Evolutionary conservation across 1,140 invertebrate genomes (phyloP).

Genomic region (Teleopsis dalmanni): DNA sequence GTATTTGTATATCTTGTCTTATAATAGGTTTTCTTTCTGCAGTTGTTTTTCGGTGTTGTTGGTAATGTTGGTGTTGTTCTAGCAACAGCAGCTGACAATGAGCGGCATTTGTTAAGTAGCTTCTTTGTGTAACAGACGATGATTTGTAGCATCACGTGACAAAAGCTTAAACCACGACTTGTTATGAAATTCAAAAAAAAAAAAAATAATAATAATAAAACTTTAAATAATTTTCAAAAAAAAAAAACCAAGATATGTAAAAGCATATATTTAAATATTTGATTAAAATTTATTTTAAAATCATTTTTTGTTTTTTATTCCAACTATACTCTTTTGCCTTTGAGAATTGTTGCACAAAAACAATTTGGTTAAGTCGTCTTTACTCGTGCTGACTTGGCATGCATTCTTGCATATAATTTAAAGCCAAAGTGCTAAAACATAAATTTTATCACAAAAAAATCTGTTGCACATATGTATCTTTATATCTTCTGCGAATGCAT

Average conservation of each 20-base stretch:
- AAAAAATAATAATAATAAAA: neutral
- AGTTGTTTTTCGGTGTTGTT: constrained; percentile 4
- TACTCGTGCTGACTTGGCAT: no score
- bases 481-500: no score
- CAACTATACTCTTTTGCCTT: no score
- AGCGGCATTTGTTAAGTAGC: constrained; percentile 7
- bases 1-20: neutral
- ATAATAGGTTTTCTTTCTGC: neutral
- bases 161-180: constrained; percentile 42
- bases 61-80: constrained; percentile 1
- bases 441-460: no score
- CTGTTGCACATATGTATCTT: no score
- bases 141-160: constrained; percentile 44
- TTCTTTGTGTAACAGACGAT: constrained; percentile 16
- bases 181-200: neutral
- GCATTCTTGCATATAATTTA: no score
- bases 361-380: no score
- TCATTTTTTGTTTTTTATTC: no score
- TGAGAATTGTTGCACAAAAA: no score
- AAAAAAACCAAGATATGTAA: neutral
- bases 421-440: no score
- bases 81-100: constrained; percentile 13
- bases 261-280: neutral
- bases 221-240: neutral
- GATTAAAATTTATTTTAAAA: no score